Evolutionary conservation across 2,113 vertebrate genomes (phyloP).

Genomic region (Otus sunia): DNA sequence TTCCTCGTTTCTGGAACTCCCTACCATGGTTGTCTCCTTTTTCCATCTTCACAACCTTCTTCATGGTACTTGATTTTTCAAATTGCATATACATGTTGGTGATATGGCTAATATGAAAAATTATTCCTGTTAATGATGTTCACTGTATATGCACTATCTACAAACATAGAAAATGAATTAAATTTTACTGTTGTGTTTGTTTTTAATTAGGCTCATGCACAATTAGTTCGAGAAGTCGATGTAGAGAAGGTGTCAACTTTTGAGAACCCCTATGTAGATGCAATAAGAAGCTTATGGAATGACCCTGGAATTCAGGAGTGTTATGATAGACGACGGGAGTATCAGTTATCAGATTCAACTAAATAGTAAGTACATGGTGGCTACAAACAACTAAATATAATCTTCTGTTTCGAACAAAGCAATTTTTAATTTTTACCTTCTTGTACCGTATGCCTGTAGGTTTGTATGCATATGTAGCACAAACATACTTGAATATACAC

Average conservation of each 20-base stretch:
- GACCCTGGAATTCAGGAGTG: slow-evolving; percentile 93
- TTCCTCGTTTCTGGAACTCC: not conserved
- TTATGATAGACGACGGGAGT: slow-evolving; percentile 92
- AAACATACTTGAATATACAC: not conserved
- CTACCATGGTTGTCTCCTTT: not conserved
- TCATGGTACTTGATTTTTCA: not conserved
- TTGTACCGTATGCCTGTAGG: not conserved
- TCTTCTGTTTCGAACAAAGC: not conserved
- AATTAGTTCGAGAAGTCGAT: slow-evolving; percentile 84
- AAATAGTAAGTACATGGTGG: slow-evolving; percentile 87
- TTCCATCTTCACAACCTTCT: not conserved
- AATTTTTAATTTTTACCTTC: not conserved
- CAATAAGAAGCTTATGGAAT: slow-evolving; percentile 94
- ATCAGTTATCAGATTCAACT: slow-evolving; percentile 94
- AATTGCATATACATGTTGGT: accelerated
- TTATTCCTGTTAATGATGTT: not conserved
- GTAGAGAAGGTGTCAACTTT: slow-evolving; percentile 84
- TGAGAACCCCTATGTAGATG: slow-evolving; percentile 83
- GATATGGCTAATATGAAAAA: not conserved
- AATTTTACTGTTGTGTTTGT: slow-evolving; percentile 17
- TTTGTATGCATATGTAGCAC: not conserved
- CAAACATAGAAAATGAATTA: not conserved
- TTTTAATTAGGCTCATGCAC: slow-evolving; percentile 79
- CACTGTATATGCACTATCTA: not conserved
- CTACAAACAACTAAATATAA: not conserved